These are phyloP conservation scores for Drosophila grimshawi DNA, from an alignment of 1,140 invertebrate genomes.

Conservation along the genomic window DNA sequence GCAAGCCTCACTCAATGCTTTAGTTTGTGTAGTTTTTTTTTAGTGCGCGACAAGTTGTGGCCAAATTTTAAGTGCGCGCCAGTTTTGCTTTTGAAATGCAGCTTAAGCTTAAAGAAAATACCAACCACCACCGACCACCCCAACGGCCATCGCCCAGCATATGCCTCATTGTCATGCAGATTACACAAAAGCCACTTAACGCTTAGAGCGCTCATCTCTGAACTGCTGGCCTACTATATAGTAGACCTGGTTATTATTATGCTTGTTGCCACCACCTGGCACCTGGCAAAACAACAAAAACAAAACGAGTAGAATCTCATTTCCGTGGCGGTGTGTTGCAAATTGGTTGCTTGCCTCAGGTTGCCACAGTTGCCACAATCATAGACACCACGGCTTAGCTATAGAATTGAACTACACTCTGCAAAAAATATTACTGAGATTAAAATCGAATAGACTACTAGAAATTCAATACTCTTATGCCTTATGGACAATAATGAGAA, in stretches of 20 bases:
- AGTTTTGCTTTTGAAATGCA: conserved; percentile 16
- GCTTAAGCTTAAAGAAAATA: not conserved
- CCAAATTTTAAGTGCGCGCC: conserved; percentile 42
- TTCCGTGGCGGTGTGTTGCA: conserved; percentile 37
- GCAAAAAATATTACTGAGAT: too few relatives aligned
- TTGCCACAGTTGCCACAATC: not conserved
- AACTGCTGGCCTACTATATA: conserved; percentile 18
- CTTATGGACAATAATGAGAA: too few relatives aligned
- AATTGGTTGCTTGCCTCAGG: conserved; percentile 18
- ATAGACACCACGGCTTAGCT: too few relatives aligned
- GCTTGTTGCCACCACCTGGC: conserved; percentile 51
- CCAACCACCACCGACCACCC: not conserved
- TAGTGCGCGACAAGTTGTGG: conserved; percentile 51
- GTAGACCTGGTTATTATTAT: conserved; percentile 63
- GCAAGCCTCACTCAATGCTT: not conserved
- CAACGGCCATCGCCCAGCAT: not conserved
- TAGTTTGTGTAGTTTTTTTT: conserved; percentile 42
- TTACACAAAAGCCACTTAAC: conserved; percentile 71
- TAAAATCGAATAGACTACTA: too few relatives aligned
- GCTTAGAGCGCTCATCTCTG: conserved; percentile 30
- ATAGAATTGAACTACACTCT: too few relatives aligned
- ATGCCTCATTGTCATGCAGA: conserved; percentile 74
- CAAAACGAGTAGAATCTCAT: conserved; percentile 47
- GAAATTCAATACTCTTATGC: too few relatives aligned
- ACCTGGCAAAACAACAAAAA: not conserved